These are phyloP conservation scores for Octonoba sinensis DNA, from an alignment of 2,888 invertebrate genomes.

Conservation along the genomic window DNA sequence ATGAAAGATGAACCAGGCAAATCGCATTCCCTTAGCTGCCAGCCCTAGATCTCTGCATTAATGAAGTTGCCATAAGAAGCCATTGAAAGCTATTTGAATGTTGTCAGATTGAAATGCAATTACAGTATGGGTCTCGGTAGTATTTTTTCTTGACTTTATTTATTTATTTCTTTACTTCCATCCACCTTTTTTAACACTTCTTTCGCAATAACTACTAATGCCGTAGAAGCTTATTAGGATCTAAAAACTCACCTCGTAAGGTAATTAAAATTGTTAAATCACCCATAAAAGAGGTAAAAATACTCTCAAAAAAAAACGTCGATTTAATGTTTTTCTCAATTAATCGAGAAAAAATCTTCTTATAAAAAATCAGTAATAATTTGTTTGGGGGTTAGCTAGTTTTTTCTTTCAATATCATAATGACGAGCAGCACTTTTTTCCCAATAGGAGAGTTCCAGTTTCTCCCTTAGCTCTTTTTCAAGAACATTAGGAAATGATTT, in stretches of 20 bases:
- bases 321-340: constrained; percentile 63
- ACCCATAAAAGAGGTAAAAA: constrained; percentile 39
- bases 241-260: constrained; percentile 58
- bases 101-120: constrained; percentile 51
- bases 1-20: too few relatives aligned
- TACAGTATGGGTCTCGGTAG: constrained; percentile 41
- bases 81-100: constrained; percentile 23
- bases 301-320: constrained; percentile 38
- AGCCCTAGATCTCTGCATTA: too few relatives aligned
- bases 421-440: constrained; percentile 16
- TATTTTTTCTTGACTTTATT: constrained; percentile 4
- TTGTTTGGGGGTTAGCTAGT: constrained; percentile 20
- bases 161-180: background rate
- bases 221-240: constrained; percentile 53
- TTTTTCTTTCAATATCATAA: constrained; percentile 5
- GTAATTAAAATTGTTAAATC: constrained; percentile 61
- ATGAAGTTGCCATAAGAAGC: too few relatives aligned
- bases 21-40: too few relatives aligned
- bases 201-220: constrained; percentile 32
- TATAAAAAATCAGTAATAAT: constrained; percentile 45
- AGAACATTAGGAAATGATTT: constrained; percentile 61
- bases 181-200: constrained; percentile 24
- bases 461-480: constrained; percentile 52
- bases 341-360: constrained; percentile 48
- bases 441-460: constrained; percentile 28